Evolutionary conservation across 2,113 vertebrate genomes (phyloP), one percentile per base, ranked within the genome.

Genomic region (Cephalophus harveyi): DNA sequence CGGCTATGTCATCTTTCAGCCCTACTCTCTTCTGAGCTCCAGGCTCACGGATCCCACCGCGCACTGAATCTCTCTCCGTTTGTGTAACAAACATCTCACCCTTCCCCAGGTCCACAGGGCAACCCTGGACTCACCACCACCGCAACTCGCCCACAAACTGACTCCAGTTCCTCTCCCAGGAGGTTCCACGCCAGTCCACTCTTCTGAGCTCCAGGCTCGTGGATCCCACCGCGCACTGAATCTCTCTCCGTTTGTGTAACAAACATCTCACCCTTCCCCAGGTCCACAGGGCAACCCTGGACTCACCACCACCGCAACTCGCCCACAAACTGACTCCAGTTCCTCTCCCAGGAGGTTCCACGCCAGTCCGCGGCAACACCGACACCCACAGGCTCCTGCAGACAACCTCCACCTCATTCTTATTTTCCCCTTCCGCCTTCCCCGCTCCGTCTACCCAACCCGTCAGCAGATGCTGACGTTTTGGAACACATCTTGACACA

Each of bases 291-390:
- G 55, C 91, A 60, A 81, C 62, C 23, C 15, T 17, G 62, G n/a
- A 36, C 19, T 82, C 50, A 50, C 30, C 6, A 36, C 52, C 1
- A 1, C 15, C 1, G 64, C n/a, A 54, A 7, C 13, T 25, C n/a
- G 64, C 59, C 46, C 15, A 9, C 27, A 87, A 23, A 79, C 36
- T 43, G 40, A 76, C 71, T 76, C 71, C 5, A 1, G 16, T 9
- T 43, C 11, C 10, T 27, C 57, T 78, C 27, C n/a, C 59, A 30
- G 55, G 48, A 0, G 5, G 21, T 21, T 33, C 30, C 43, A 23
- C 4, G 2, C 36, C 3, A 57, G 59, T 14, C 14, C 0, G 1
- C 2, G 50, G 40, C 60, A 87, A 36, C 14, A 36, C 43, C 5
- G 10, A 10, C 3, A 50, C 48, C 60, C 16, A 30, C 12, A 23